Conservation (phyloP, 2,888 invertebrate genomes). For the Agrotis exclamationis region DNA sequence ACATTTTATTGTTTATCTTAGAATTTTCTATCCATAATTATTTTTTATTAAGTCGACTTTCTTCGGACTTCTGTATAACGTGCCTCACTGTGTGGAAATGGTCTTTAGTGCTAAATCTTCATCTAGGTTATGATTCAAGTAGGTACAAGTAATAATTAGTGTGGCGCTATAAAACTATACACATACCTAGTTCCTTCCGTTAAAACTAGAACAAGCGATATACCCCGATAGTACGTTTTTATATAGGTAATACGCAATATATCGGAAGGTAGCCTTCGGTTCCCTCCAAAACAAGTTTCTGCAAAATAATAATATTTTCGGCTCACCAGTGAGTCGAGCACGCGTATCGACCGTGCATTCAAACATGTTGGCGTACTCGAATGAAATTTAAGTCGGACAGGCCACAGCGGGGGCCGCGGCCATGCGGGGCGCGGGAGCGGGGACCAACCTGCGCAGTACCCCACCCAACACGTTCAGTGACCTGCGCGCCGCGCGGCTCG, state of each 20-base stretch:
- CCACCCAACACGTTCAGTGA: conserved; percentile 77
- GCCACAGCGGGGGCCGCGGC: conserved; percentile 30
- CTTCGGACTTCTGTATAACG: too few species aligned
- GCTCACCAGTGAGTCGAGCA: conserved; percentile 13
- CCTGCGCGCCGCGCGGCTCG: conserved; percentile 83
- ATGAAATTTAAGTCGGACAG: conserved; percentile 39
- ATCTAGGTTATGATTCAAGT: too few species aligned
- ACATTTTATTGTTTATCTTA: too few species aligned
- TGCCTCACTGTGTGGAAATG: too few species aligned
- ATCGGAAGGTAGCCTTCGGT: background rate
- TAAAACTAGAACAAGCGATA: background rate
- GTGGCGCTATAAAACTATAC: too few species aligned
- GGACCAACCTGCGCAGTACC: conserved; percentile 45
- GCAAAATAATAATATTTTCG: conserved; percentile 9
- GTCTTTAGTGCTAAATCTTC: too few species aligned
- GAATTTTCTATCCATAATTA: too few species aligned
- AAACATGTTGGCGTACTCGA: conserved; percentile 51
- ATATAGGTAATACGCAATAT: too few species aligned
- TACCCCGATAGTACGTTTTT: too few species aligned
- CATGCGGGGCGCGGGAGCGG: conserved; percentile 9
- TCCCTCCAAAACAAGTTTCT: background rate
- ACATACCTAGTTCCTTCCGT: too few species aligned
- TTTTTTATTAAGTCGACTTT: too few species aligned
- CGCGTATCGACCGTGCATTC: conserved; percentile 55
- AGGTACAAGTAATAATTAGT: too few species aligned